Evolutionary conservation across 64 coral and sea anemone species (phyloP).

Genomic region (Stylophora pistillata): DNA sequence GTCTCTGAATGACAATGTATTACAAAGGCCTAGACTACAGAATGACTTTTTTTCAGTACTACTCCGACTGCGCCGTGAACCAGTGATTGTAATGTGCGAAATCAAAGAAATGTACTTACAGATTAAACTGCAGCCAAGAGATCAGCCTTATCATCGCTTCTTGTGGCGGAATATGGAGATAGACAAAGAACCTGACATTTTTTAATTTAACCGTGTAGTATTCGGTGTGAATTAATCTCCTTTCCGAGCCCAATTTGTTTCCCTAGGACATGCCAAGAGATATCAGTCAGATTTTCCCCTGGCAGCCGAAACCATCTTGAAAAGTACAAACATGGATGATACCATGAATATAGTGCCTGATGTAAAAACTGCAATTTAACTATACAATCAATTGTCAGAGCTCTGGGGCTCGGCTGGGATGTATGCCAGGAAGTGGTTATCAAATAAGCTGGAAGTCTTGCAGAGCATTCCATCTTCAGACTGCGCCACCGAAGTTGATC

Average conservation of each 20-base stretch:
- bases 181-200: conserved; percentile 21
- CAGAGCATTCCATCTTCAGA: conserved; percentile 55
- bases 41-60: conserved; percentile 39
- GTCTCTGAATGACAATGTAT: conserved; percentile 62
- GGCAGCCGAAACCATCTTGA: conserved; percentile 42
- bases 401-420: conserved; percentile 61
- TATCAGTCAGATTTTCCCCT: conserved; percentile 46
- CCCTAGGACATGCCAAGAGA: conserved; percentile 32
- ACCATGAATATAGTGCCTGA: background rate
- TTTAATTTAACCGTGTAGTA: conserved; percentile 59
- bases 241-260: conserved; percentile 37
- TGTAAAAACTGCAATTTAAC: conserved; percentile 24
- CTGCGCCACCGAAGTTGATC: conserved; percentile 48
- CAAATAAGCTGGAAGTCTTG: conserved; percentile 44
- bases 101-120: conserved; percentile 48
- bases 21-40: no score
- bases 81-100: conserved; percentile 51
- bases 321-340: conserved; percentile 22
- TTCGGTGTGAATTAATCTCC: conserved; percentile 73
- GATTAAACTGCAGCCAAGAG: conserved; percentile 18
- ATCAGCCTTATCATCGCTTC: conserved; percentile 40
- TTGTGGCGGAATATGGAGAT: conserved; percentile 51
- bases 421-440: conserved; percentile 70
- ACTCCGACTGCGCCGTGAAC: conserved; percentile 38
- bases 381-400: conserved; percentile 42